Percentiles rank a stretch among this genome's conserved stretches.
phyloP scores from a whole-genome alignment of 2,888 invertebrate species.

The Orthonychiurus folsomi region DNA sequence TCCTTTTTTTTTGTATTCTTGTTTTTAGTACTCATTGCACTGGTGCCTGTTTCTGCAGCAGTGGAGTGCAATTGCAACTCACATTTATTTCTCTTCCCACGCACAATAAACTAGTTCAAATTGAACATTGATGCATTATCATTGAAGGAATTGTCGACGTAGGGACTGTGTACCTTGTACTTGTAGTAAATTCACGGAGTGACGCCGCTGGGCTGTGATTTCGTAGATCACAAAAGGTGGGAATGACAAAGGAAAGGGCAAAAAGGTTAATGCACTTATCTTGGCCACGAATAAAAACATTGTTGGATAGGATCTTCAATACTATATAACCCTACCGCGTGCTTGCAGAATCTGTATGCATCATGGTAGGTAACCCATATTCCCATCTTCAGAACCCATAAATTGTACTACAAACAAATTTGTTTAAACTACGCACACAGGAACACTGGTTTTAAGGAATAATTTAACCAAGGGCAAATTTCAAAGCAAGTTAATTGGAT shows the following conservation, averaged over 20 bases:
- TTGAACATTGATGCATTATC: slow-evolving; percentile 1
- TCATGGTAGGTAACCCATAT: no score
- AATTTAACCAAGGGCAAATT: no score
- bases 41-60: no score
- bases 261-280: slow-evolving; percentile 1
- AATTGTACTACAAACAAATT: no score
- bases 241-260: neutral
- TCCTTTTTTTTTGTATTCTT: neutral
- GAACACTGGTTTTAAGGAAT: no score
- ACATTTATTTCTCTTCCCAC: neutral
- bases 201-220: neutral
- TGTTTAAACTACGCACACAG: no score
- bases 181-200: neutral
- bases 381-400: no score
- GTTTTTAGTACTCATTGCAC: neutral
- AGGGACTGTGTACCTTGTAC: no score
- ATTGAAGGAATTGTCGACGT: neutral
- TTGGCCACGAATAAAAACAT: neutral
- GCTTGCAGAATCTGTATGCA: no score
- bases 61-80: no score
- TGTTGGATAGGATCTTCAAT: neutral
- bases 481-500: neutral
- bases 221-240: neutral
- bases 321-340: no score
- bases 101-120: neutral